Base-by-base conservation (phyloP, 2,888 invertebrate genomes). In the Trichogramma evanescens region DNA sequence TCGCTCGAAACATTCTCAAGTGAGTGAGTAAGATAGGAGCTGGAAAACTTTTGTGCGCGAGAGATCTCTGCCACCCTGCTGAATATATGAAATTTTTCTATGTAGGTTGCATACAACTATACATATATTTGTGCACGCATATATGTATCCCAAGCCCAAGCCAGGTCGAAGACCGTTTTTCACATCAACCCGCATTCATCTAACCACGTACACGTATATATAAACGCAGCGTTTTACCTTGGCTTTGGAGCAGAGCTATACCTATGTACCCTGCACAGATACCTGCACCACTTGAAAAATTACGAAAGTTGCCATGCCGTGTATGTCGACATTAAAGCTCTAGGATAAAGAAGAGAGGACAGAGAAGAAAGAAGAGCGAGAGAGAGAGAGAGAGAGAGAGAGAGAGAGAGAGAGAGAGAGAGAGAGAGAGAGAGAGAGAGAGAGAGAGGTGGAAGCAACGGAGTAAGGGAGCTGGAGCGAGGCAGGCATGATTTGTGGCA, bases 291-390 rank as follows among this genome's bases (percentile, higher is more conserved):
- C 26, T 26, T 26, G 26, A 26, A 26, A 26, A 26, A 26, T 26
- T 26, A 26, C 26, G 26, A 26, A 26, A 26, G 26, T 26, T 26
- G 26, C 26, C 26, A 26, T 26, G 26, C 26, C 26, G 26, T 26
- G 26, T 26, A 26, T 26, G 26, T 26, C 48, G 10, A 7, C 48
- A 48, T 6, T n/a, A 54, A 51, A 55, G 42, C 38, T 50, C 45
- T 39, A 57, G 49, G 10, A 58, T 51, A 50, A 50, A 53, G 55
- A 41, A 4, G 7, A 55, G 48, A 50, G 43, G 44, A 44, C 50
- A 44, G 44, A 49, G 56, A 40, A 56, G 42, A 7, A 9, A 49
- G 43, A 50, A 42, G 43, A 50, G 38, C n/a, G 50, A 48, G 5
- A 39, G 41, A 8, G 45, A 45, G 45, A 45, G 45, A 45, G 10